phyloP scores from a whole-genome alignment of 1,140 invertebrate species.

The Orius laevigatus region DNA sequence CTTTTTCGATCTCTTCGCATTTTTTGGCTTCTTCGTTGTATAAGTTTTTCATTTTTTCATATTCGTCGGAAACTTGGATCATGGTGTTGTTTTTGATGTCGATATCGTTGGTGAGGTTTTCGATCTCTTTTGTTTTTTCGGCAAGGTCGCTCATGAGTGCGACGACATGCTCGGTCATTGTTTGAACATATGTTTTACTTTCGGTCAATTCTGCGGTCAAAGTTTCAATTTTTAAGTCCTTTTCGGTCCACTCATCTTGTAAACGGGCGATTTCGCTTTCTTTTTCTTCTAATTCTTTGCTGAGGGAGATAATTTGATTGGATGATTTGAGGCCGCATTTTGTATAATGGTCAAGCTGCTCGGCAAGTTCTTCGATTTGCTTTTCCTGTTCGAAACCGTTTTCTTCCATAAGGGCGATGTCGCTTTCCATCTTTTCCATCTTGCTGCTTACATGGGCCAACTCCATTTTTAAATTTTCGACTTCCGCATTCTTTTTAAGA shows the following conservation, averaged over 20 bases:
- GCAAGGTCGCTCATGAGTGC: constrained; percentile 11
- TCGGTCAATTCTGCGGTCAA: constrained; percentile 8
- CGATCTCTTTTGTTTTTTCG: constrained; percentile 9
- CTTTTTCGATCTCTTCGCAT: constrained; percentile 13
- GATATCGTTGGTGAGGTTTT: constrained; percentile 9
- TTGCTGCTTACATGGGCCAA: not conserved
- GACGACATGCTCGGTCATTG: constrained; percentile 13
- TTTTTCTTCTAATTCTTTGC: constrained; percentile 3
- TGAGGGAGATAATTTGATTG: constrained; percentile 6
- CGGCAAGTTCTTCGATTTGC: constrained; percentile 6
- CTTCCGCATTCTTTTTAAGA: constrained; percentile 1
- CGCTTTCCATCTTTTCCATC: constrained; percentile 1
- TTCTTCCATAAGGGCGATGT: not conserved
- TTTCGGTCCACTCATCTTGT: constrained; percentile 6
- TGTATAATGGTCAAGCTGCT: constrained; percentile 9
- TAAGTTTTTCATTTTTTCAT: constrained; percentile 15
- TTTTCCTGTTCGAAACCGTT: constrained; percentile 6
- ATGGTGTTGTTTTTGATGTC: constrained; percentile 13
- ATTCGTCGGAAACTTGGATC: constrained; percentile 15
- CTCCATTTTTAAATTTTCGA: not conserved
- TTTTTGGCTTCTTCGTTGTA: constrained; percentile 8
- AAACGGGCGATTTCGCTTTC: constrained; percentile 5
- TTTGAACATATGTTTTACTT: constrained; percentile 11
- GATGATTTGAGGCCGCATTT: constrained; percentile 10
- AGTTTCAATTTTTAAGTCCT: constrained; percentile 13